Evolutionary conservation across 1,140 invertebrate genomes (phyloP), one percentile per base, ranked within the genome.

Genomic region (Euwallacea fornicatus): DNA sequence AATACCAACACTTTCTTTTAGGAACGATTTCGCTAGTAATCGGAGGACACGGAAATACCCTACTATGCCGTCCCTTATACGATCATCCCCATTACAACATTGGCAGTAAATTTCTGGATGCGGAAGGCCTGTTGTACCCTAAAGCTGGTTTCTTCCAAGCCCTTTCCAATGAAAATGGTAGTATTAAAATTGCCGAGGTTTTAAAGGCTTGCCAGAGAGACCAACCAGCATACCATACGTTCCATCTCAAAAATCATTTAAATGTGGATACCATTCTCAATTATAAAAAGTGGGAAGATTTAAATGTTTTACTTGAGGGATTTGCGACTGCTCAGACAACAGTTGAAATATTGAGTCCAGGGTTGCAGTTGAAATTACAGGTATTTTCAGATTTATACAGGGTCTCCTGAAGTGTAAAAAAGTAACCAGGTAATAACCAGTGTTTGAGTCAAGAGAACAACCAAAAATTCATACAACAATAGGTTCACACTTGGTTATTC

Each of bases 171-270:
- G 72, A 71, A 42, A 82, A 83, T 67, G 74, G 78, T 21, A 75
- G 77, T 11, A 15, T 82, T 15, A 33, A 71, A 16, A 65, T 81
- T 6, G 65, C 72, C n/a, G 73, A 81, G 33, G 76, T 81, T 7
- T 73, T 83, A 13, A 92, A 90, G 76, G 87, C 88, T 75, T 92
- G 91, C 78, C 84, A 88, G 79, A 81, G 86, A 74, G 89, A 91
- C 77, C 84, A 87, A 73, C 83, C 90, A 69, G 86, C 86, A 43
- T 92, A 91, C 83, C 82, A 85, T 55, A 87, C 89, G n/a, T 91
- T 92, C 78, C 85, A 88, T 78, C 81, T 93, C 69, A 85, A 89
- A 53, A 76, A 76, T 47, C 63, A 72, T 7, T 65, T 79, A 15
- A 59, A 79, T 61, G 47, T 78, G n/a, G 73, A 77, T 16, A 79